Percentiles rank a stretch among this genome's conserved stretches.
Conservation (phyloP, 2,113 vertebrate species). For the Paratilapia polleni region DNA sequence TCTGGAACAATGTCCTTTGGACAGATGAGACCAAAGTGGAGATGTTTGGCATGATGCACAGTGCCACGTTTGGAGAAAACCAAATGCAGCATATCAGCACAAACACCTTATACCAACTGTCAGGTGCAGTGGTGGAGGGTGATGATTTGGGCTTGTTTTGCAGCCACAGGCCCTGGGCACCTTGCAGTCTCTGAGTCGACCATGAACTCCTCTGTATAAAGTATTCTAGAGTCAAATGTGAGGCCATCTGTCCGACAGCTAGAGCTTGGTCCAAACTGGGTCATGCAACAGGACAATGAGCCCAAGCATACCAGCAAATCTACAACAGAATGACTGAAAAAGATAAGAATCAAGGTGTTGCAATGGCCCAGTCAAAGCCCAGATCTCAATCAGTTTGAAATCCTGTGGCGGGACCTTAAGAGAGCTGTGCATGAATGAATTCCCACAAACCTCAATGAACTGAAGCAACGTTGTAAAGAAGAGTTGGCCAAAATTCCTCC, state of each 20-base stretch:
- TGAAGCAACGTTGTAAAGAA: not conserved
- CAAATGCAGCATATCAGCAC: not conserved
- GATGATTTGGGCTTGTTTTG: not conserved
- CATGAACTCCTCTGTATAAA: too few species aligned
- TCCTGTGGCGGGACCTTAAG: not conserved
- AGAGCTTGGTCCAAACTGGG: too few species aligned
- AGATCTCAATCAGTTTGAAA: not conserved
- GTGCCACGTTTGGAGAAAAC: too few species aligned
- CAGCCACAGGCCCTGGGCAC: not conserved
- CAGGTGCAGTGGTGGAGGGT: not conserved
- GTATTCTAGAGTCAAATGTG: too few species aligned
- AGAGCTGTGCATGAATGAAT: not conserved
- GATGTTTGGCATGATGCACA: not conserved
- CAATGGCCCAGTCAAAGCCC: too few species aligned
- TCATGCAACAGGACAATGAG: too few species aligned
- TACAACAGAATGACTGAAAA: not conserved
- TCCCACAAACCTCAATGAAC: not conserved
- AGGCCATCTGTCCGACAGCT: too few species aligned
- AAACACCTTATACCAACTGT: not conserved
- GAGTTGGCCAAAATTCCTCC: not conserved
- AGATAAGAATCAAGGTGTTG: not conserved
- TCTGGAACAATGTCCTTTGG: not conserved
- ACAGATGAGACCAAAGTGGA: not conserved
- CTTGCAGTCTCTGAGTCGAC: too few species aligned
- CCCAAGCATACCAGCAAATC: too few species aligned